A percentile compares a stretch with the other conserved stretches of the same genome.
Conservation (phyloP, 2,797 vertebrate species). For the Jordanella pulchra region DNA sequence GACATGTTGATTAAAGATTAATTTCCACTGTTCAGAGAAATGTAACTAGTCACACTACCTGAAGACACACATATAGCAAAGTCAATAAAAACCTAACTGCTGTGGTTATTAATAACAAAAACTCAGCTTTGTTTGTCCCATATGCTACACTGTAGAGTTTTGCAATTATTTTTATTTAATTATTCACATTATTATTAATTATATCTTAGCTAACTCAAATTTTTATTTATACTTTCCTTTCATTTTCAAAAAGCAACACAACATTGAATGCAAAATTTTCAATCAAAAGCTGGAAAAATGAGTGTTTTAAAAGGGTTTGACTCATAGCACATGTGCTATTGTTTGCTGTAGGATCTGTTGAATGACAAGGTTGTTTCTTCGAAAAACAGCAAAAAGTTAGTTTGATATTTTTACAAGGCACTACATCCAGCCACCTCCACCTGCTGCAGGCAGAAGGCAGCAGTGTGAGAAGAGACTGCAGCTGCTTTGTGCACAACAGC, state of each 20-base stretch:
- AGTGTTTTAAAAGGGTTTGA: too few relatives aligned
- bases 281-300: too few relatives aligned
- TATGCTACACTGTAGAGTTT: background rate
- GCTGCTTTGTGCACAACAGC: slow-evolving; percentile 44
- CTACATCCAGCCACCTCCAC: background rate
- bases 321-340: background rate
- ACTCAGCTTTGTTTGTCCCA: background rate
- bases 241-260: too few relatives aligned
- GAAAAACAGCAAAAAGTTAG: background rate
- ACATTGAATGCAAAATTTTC: too few relatives aligned
- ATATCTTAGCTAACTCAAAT: too few relatives aligned
- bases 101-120: background rate
- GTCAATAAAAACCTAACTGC: background rate
- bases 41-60: too few relatives aligned
- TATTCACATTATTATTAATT: too few relatives aligned
- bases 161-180: too few relatives aligned
- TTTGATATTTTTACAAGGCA: background rate
- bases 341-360: background rate
- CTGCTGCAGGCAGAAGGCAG: slow-evolving; percentile 14
- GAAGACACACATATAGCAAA: too few relatives aligned
- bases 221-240: too few relatives aligned
- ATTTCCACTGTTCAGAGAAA: too few relatives aligned
- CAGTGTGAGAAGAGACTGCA: slow-evolving; percentile 25
- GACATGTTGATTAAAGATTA: too few relatives aligned
- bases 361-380: background rate